Evolutionary conservation across 2,888 invertebrate genomes (phyloP).

Genomic region (Xanthorhoe spadicearia): DNA sequence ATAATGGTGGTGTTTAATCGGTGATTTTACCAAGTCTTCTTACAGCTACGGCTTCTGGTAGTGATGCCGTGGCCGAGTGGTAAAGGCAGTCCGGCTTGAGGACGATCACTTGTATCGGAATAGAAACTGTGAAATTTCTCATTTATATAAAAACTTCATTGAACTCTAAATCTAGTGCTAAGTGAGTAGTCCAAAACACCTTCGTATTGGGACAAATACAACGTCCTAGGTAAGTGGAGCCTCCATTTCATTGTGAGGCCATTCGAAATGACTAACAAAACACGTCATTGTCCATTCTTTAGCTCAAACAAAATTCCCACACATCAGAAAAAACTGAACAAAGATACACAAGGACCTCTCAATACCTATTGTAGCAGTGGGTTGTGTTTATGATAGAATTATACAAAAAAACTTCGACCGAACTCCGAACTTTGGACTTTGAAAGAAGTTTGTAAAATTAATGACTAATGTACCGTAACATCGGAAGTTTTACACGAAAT

Average conservation of each 20-base stretch:
- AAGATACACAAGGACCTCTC: conserved; percentile 29
- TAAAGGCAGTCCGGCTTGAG: too few species aligned
- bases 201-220: too few species aligned
- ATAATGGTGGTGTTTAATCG: too few species aligned
- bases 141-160: not conserved
- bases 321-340: conserved; percentile 16
- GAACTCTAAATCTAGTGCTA: too few species aligned
- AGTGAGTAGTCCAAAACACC: too few species aligned
- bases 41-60: too few species aligned
- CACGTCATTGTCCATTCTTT: conserved; percentile 9
- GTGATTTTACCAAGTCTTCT: too few species aligned
- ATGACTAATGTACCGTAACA: conserved; percentile 53
- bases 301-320: conserved; percentile 26
- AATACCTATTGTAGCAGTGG: conserved; percentile 20
- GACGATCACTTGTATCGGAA: too few species aligned
- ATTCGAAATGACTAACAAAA: not conserved
- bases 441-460: conserved; percentile 46
- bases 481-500: conserved; percentile 34
- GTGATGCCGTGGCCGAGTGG: too few species aligned
- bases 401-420: conserved; percentile 39
- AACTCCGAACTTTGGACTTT: conserved; percentile 36
- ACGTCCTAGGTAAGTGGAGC: too few species aligned
- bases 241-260: not conserved
- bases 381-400: conserved; percentile 40
- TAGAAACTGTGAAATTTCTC: too few species aligned